phyloP scores from a whole-genome alignment of 1,140 invertebrate genomes.

The Cotesia chilonis region DNA sequence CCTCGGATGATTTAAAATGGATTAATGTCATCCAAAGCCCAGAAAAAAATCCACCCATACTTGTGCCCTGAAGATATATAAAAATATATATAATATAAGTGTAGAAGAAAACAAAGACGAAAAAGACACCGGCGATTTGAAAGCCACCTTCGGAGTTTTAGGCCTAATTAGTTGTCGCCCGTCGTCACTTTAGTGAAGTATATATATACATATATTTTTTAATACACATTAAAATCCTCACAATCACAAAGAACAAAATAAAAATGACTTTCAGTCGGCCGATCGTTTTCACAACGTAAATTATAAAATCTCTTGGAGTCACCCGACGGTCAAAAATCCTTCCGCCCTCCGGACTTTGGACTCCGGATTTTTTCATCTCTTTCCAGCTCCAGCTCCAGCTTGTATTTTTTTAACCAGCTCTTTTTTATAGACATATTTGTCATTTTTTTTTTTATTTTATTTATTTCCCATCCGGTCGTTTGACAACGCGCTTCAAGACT shows the following conservation, averaged over 20 bases:
- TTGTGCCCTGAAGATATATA: background rate
- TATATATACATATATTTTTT: background rate
- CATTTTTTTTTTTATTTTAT: slow-evolving; percentile 23
- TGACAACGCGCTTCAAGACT: slow-evolving; percentile 5
- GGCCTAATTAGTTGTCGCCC: slow-evolving; percentile 66
- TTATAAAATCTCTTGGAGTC: slow-evolving; percentile 40
- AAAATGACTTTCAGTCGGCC: slow-evolving; percentile 4
- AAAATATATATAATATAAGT: slow-evolving; percentile 1
- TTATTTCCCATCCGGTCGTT: slow-evolving; percentile 34
- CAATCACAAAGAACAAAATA: background rate
- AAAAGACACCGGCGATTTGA: slow-evolving; percentile 48
- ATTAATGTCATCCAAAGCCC: background rate
- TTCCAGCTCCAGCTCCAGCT: slow-evolving; percentile 19
- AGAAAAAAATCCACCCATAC: background rate
- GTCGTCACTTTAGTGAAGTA: slow-evolving; percentile 49
- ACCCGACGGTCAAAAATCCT: slow-evolving; percentile 43
- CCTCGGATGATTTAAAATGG: background rate
- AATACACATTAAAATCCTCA: too few species aligned
- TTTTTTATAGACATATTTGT: slow-evolving; percentile 1
- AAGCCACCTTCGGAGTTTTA: slow-evolving; percentile 58
- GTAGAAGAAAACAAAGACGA: too few species aligned
- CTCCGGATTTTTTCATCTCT: slow-evolving; percentile 19
- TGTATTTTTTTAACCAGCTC: background rate
- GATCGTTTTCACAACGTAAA: slow-evolving; percentile 40
- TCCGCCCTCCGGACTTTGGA: slow-evolving; percentile 29